Percentiles rank a stretch among this genome's conserved stretches.
phyloP scores from a whole-genome alignment of 2,888 invertebrate genomes.

The Gastrophysa polygoni region DNA sequence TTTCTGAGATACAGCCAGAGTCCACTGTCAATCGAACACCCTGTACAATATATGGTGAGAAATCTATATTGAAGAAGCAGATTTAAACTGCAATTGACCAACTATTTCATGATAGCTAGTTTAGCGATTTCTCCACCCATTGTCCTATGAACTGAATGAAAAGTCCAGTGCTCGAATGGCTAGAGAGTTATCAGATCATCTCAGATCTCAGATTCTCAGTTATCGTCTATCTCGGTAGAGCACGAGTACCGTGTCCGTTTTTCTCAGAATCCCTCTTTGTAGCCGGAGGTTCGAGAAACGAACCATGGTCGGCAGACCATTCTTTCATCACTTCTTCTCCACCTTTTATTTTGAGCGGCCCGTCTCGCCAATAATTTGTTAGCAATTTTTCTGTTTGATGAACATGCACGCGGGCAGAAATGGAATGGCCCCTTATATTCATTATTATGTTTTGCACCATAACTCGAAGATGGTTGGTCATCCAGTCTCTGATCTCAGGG shows the following conservation, averaged over 20 bases:
- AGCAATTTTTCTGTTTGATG: constrained; percentile 34
- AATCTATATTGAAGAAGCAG: too few relatives aligned
- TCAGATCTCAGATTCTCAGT: not conserved
- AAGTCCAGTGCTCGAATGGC: not conserved
- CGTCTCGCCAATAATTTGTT: constrained; percentile 33
- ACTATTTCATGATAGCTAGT: too few relatives aligned
- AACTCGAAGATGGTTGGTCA: too few relatives aligned
- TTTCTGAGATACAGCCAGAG: too few relatives aligned
- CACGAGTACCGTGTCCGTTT: not conserved
- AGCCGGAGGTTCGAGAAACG: constrained; percentile 18
- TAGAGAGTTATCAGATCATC: not conserved
- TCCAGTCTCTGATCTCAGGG: too few relatives aligned
- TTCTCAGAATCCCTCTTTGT: not conserved
- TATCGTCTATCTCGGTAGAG: not conserved
- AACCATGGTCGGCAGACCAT: constrained; percentile 37
- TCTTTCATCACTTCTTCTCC: constrained; percentile 40
- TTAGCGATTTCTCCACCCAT: too few relatives aligned
- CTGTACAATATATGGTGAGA: too few relatives aligned
- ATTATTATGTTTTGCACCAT: too few relatives aligned
- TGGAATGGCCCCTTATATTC: not conserved
- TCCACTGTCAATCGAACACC: too few relatives aligned
- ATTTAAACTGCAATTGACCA: too few relatives aligned
- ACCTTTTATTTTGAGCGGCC: constrained; percentile 32
- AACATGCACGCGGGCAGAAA: constrained; percentile 15
- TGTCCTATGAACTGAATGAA: too few relatives aligned